phyloP scores from a whole-genome alignment of 2,888 invertebrate genomes.

The Tetropium fuscum region DNA sequence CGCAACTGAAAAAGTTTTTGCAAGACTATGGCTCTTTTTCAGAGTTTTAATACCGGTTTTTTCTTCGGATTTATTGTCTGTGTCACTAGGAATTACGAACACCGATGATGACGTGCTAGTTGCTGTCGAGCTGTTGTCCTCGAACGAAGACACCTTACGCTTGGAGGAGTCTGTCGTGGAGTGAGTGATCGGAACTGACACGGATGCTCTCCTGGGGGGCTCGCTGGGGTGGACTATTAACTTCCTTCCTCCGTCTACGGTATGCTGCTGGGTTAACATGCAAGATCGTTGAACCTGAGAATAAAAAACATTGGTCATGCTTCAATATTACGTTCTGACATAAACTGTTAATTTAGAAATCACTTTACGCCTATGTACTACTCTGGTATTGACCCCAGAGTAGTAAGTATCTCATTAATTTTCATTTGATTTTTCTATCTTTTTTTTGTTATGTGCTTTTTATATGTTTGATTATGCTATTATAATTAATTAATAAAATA shows the following conservation, averaged over 20 bases:
- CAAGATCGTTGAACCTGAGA: conserved; percentile 73
- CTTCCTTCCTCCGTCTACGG: conserved; percentile 71
- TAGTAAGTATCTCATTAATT: too few relatives aligned
- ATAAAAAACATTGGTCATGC: too few relatives aligned
- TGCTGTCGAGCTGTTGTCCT: conserved; percentile 61
- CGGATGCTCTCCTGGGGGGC: conserved; percentile 62
- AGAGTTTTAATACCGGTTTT: conserved; percentile 55
- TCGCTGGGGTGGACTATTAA: conserved; percentile 61
- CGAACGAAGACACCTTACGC: conserved; percentile 66
- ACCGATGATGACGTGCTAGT: conserved; percentile 50
- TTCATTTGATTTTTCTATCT: too few relatives aligned
- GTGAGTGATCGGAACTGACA: conserved; percentile 65
- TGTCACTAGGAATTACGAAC: conserved; percentile 57
- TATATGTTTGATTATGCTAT: too few relatives aligned
- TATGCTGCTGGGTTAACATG: conserved; percentile 75
- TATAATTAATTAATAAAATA: too few relatives aligned
- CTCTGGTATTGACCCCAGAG: too few relatives aligned
- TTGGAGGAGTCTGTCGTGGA: conserved; percentile 59
- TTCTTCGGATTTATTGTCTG: conserved; percentile 58
- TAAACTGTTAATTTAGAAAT: too few relatives aligned
- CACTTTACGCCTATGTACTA: too few relatives aligned
- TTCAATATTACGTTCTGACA: too few relatives aligned
- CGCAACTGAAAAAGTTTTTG: conserved; percentile 64
- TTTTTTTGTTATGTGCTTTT: too few relatives aligned
- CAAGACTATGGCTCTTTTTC: conserved; percentile 62